Base-by-base conservation (phyloP, 2,797 vertebrate genomes). In the Pipistrellus pipistrellus region DNA sequence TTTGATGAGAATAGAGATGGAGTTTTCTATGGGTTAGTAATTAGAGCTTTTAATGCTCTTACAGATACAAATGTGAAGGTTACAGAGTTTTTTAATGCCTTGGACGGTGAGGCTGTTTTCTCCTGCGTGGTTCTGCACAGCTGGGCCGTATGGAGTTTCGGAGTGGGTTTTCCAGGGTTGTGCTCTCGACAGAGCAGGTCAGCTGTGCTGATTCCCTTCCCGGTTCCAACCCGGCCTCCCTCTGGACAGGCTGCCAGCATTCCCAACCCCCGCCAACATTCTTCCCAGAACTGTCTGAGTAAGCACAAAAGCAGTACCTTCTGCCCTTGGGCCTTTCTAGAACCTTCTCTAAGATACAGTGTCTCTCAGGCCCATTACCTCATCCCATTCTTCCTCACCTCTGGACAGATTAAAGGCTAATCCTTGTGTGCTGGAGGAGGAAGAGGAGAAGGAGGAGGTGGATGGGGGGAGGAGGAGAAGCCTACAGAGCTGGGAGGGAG, bases 11-110 rank as follows among this genome's bases (percentile, higher is more conserved):
- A 80, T 13, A 11, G 55, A 91, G 88, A 78, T 32, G 27, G 72
- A 72, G 17, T 66, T 78, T 86, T 62, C 66, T 62, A 59, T 85
- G 66, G 46, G 66, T 80, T 88, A 18, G 85, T 88, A 71, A 85
- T 44, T 44, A 59, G 46, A 53, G n/a, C 53, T 57, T 89, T 68
- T 46, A 85, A 68, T 78, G 32, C 4, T 89, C 55, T 68, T 73
- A 57, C 25, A 48, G 21, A 89, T 46, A 57, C 15, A 73, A 75
- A 86, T 72, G 46, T 75, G 57, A 62, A 62, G 72, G 44, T 27
- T 30, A n/a, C 14, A 55, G 85, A 64, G 17, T 12, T 88, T 76
- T 46, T 55, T 41, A 88, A 17, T 46, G 55, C 48, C 57, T 53
- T 44, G 68, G 62, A 20, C 1, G 1, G 9, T 9, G 15, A 72